These are phyloP conservation scores for Melipona beecheii DNA, from an alignment of 2,888 invertebrate species.

Conservation along the genomic window DNA sequence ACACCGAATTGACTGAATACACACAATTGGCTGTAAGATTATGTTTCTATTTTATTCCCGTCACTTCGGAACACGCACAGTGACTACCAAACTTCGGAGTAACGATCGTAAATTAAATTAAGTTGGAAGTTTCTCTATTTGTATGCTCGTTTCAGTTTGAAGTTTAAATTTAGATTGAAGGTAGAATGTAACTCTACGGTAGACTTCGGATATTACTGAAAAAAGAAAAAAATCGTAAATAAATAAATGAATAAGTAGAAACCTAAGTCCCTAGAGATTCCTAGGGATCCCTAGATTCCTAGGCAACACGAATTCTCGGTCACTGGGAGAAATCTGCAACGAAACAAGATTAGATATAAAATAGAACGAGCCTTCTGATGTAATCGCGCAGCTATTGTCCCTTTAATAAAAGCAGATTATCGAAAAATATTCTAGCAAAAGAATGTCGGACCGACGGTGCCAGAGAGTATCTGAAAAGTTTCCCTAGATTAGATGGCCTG, in stretches of 20 bases:
- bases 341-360: too few species aligned
- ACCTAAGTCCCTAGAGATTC: not conserved
- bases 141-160: too few species aligned
- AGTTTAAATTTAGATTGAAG: too few species aligned
- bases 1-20: not conserved
- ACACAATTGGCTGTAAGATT: not conserved
- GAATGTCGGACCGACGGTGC: not conserved
- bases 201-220: not conserved
- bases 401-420: not conserved
- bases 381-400: not conserved
- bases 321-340: too few species aligned
- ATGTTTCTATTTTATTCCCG: not conserved
- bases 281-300: too few species aligned
- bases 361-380: not conserved
- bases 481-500: slow-evolving; percentile 16
- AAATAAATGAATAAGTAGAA: not conserved
- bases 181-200: too few species aligned
- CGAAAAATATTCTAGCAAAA: not conserved
- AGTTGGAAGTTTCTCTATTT: too few species aligned
- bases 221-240: not conserved
- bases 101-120: too few species aligned
- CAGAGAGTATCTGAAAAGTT: not conserved
- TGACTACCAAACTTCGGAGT: too few species aligned
- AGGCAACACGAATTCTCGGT: too few species aligned
- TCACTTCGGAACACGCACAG: too few species aligned